Base-by-base conservation (phyloP, 2,888 invertebrate species). In the Pteria penguin region DNA sequence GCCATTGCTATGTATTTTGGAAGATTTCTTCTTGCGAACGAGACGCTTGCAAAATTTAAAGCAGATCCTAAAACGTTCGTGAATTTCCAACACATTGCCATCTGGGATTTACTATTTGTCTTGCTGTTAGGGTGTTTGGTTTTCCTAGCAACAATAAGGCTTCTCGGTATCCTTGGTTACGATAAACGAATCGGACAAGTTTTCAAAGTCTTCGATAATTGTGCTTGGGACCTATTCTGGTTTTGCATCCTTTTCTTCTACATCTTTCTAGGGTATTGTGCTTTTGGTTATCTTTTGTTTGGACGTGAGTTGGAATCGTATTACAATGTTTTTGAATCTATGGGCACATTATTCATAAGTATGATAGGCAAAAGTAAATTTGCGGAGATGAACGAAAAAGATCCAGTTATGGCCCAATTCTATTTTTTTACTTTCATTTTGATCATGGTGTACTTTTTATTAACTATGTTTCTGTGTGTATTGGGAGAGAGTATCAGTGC, bases 381-480 rank as follows among this genome's bases (percentile, higher is more conserved):
- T 66, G 81, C 77, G 1, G 82, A 86, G 36, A 79, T 86, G 22
- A 83, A 84, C 14, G 74, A 76, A 4, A 79, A 80, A 1, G 80
- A 80, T 52, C 83, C 82, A 11, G 58, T 84, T 0, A 77, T 85
- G 73, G 82, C 84, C n/a, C 83, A 84, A 65, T 77, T 87, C 27
- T 88, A 86, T 73, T 87, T 87, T 75, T 75, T 83, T 68, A 72
- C 83, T 0, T 85, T 84, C 63, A 80, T 87, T 31, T 76, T 86
- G 58, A 80, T 84, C 26, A 79, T 86, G 14, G 85, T 87, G 18
- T 87, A 87, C 68, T 74, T 86, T 32, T 80, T 88, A 14, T 65
- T 86, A 57, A 87, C 85, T 11, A 86, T 86, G 82, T 87, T 87
- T 66, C 72, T 87, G 67, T 82, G 86, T 5, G 81, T 88, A n/a